phyloP scores from a whole-genome alignment of 1,140 invertebrate genomes.

The Papilio xuthus region DNA sequence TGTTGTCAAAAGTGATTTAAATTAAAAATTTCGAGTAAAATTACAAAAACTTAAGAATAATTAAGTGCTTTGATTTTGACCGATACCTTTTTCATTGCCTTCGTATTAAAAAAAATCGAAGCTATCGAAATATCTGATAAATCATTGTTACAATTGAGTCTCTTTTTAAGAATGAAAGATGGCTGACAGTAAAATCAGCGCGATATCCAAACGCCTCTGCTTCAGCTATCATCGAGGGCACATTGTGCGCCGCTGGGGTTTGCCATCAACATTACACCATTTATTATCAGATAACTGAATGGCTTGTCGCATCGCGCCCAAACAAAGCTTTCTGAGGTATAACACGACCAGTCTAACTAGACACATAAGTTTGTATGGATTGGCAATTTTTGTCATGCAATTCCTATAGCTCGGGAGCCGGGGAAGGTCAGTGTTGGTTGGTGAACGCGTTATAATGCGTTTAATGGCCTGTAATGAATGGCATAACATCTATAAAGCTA shows the following conservation, averaged over 20 bases:
- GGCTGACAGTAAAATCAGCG: conserved; percentile 28
- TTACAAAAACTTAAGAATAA: background rate
- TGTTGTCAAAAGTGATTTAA: background rate
- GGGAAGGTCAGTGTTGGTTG: conserved; percentile 52
- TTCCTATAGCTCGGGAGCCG: conserved; percentile 31
- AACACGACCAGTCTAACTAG: conserved; percentile 54
- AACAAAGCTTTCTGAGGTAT: conserved; percentile 75
- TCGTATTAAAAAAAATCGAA: background rate
- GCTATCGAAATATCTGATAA: background rate
- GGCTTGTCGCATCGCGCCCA: conserved; percentile 73
- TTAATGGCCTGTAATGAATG: conserved; percentile 80
- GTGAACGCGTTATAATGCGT: conserved; percentile 72
- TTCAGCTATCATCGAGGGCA: conserved; percentile 43
- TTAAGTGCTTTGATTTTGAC: background rate
- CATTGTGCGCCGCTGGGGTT: conserved; percentile 50
- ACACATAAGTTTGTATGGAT: conserved; percentile 50
- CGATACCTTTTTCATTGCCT: background rate
- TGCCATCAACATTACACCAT: conserved; percentile 70
- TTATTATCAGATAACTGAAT: conserved; percentile 77
- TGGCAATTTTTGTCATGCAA: conserved; percentile 44
- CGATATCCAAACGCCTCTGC: conserved; percentile 28
- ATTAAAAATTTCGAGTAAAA: too few species aligned
- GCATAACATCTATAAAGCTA: conserved; percentile 79
- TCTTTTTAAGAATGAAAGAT: conserved; percentile 37
- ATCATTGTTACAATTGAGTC: conserved; percentile 5